Evolutionary conservation across 2,888 invertebrate species (phyloP), one percentile per base, ranked within the genome.

Genomic region (Formica aserva): DNA sequence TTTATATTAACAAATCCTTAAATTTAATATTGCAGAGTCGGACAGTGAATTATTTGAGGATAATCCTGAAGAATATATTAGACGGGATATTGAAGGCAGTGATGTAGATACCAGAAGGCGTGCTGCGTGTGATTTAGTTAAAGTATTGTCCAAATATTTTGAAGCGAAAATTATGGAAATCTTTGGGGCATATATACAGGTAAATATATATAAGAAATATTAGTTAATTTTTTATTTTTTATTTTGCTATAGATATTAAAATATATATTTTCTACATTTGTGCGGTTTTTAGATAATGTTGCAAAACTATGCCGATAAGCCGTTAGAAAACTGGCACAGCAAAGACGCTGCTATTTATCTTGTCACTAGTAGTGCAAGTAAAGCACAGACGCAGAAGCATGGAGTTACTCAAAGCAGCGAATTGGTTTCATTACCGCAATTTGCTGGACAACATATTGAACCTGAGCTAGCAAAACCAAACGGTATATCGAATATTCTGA

Each of bases 41-140:
- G 99, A 99, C 95, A 97, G 98, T 95, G 99, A 99, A 94, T 94
- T 99, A 65, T 99, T 99, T 95, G 99, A 99, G 94, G 99, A 99
- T 94, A 99, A 99, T 94, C 98, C 99, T 0, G 99, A 99, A 93
- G 99, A 99, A 95, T 99, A 98, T 93, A 98, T 99, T 86, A 96
- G 98, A 4, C 96, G 99, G 45, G 99, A 99, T 95, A 98, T 99
- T 87, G 99, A 99, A 95, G 99, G 99, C 8, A 99, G 99, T 11
- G 99, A 99, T 95, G 97, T 99, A 85, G 99, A 99, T 94, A 99
- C 99, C 0, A 96, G 99, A 74, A 96, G 99, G 35, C 96, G 99
- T 87, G 98, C 99, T 35, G 99, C 99, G 66, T 99, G 99, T 95
- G 99, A 99, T 96, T 96, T 99, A 78, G 99, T 99, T 32, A 97